Percentiles rank a stretch among this genome's conserved stretches.
phyloP scores from a whole-genome alignment of 2,113 vertebrate species.

The Corvus hawaiiensis region DNA sequence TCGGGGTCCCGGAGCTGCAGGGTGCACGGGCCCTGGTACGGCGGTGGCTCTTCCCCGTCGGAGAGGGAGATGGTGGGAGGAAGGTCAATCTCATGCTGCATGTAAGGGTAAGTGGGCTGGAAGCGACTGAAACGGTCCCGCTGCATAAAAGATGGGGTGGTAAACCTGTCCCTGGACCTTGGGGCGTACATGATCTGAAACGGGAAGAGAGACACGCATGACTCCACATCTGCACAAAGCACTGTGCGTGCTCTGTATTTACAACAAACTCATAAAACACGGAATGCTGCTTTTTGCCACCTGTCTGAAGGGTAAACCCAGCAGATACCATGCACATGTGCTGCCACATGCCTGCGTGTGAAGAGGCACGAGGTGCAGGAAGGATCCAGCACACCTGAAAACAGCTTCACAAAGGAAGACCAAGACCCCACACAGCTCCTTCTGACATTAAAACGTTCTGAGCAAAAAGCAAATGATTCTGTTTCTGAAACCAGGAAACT shows the following conservation, averaged over 20 bases:
- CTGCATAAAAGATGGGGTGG: slow-evolving; percentile 87
- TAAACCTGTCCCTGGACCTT: slow-evolving; percentile 86
- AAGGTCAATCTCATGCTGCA: slow-evolving; percentile 95
- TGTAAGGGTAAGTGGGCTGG: slow-evolving; percentile 95
- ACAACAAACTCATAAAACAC: fast-evolving
- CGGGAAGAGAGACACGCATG: background rate
- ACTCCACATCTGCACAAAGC: background rate
- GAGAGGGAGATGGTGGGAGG: slow-evolving; percentile 97
- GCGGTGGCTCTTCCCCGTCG: slow-evolving; percentile 92
- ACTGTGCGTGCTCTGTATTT: fast-evolving
- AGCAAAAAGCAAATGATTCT: background rate
- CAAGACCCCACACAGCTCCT: background rate
- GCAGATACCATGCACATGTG: fast-evolving
- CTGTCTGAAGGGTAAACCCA: background rate
- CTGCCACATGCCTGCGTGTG: fast-evolving
- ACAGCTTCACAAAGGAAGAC: background rate
- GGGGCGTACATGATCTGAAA: slow-evolving; percentile 89
- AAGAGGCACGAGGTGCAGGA: background rate
- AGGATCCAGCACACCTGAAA: background rate
- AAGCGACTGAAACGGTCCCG: slow-evolving; percentile 93
- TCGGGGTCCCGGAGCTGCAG: slow-evolving; percentile 94
- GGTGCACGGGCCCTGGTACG: slow-evolving; percentile 93
- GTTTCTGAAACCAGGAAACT: background rate
- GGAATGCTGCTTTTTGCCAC: background rate
- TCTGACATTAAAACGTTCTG: background rate